Percentiles rank a stretch among this genome's conserved stretches.
Evolutionary conservation across 2,797 vertebrate genomes (phyloP).

Genomic region (Chloroceryle inda): DNA sequence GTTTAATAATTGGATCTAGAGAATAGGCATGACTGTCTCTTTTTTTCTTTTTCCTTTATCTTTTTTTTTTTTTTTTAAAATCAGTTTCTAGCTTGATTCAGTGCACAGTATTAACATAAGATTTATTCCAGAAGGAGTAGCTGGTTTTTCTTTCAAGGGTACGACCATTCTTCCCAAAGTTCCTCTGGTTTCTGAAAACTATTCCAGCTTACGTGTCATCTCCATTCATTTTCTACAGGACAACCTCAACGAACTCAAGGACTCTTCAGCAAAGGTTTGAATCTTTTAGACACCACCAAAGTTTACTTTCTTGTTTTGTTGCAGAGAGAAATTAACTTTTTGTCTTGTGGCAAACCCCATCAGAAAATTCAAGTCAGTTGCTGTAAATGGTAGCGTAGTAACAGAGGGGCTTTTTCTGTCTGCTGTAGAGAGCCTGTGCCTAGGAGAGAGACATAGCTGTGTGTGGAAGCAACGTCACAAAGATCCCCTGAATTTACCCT

Average conservation of each 20-base stretch:
- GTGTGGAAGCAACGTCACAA: background rate
- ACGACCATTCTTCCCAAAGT: slow-evolving; percentile 81
- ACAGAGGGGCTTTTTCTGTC: background rate
- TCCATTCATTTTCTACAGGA: slow-evolving; percentile 99
- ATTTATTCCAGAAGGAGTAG: slow-evolving; percentile 96
- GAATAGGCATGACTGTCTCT: background rate
- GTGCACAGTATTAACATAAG: slow-evolving; percentile 84
- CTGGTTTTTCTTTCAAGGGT: slow-evolving; percentile 89
- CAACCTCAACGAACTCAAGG: slow-evolving; percentile 99
- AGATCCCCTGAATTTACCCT: background rate
- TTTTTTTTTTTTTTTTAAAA: slow-evolving; percentile 3
- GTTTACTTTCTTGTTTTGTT: slow-evolving; percentile 57
- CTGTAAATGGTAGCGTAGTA: background rate
- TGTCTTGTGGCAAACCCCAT: background rate
- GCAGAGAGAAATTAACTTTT: background rate
- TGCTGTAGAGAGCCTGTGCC: background rate
- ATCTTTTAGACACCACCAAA: slow-evolving; percentile 78
- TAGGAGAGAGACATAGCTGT: background rate
- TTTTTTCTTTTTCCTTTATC: background rate
- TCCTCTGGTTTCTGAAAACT: slow-evolving; percentile 95
- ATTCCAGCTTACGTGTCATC: slow-evolving; percentile 99
- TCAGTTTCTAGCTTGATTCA: slow-evolving; percentile 69
- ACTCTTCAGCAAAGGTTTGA: slow-evolving; percentile 98
- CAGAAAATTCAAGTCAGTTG: background rate
- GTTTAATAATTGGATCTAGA: slow-evolving; percentile 7